A percentile compares a stretch with the other conserved stretches of the same genome.
phyloP scores from a whole-genome alignment of 2,888 invertebrate genomes.

The Choristoneura rosaceana region DNA sequence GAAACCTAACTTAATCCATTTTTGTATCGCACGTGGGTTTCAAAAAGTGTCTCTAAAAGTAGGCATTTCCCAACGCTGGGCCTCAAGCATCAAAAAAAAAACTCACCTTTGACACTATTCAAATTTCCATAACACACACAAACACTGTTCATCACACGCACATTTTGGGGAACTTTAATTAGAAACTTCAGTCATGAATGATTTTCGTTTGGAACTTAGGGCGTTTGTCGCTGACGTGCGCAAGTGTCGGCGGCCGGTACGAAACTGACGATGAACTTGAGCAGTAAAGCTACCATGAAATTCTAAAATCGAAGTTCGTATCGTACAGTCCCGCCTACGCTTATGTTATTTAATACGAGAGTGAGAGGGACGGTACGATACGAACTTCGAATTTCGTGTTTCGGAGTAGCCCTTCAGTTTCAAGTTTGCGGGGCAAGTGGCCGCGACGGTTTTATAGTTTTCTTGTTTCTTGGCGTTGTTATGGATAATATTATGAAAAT shows the following conservation, averaged over 20 bases:
- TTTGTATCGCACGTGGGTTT: not conserved
- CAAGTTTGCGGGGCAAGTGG: constrained; percentile 49
- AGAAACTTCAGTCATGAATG: constrained; percentile 6
- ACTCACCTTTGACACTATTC: constrained; percentile 30
- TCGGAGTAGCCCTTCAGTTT: too few relatives aligned
- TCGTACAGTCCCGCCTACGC: too few relatives aligned
- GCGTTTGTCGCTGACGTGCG: constrained; percentile 37
- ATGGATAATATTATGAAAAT: not conserved
- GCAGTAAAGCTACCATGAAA: too few relatives aligned
- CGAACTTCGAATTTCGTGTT: too few relatives aligned
- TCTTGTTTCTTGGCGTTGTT: not conserved
- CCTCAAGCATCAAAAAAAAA: not conserved
- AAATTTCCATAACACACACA: constrained; percentile 36
- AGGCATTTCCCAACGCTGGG: not conserved
- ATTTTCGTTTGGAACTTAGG: constrained; percentile 3
- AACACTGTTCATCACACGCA: constrained; percentile 41
- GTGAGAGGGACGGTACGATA: too few relatives aligned
- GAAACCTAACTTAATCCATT: too few relatives aligned
- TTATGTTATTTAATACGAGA: too few relatives aligned
- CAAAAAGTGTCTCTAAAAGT: too few relatives aligned
- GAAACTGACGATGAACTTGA: constrained; percentile 51
- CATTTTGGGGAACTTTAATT: constrained; percentile 28
- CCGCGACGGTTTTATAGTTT: not conserved
- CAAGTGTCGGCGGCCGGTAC: constrained; percentile 29
- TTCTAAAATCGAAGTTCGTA: too few relatives aligned